Evolutionary conservation across 2,888 invertebrate species (phyloP), one percentile per base, ranked within the genome.

Genomic region (Odontocerum albicorne): DNA sequence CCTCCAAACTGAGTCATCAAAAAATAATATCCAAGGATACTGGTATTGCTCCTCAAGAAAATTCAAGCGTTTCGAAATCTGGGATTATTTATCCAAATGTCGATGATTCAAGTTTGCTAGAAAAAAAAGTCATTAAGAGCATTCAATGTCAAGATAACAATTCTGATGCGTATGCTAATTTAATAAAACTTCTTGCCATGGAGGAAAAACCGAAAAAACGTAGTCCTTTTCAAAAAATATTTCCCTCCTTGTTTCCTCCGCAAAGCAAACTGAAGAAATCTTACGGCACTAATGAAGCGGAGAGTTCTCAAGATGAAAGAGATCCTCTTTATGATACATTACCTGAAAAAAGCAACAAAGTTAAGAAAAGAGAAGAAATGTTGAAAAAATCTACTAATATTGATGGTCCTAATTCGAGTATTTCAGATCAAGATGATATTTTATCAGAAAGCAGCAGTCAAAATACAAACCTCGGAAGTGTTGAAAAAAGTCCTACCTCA

Each of bases 401-500:
- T n/a, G n/a, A n/a, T n/a, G n/a, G n/a, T n/a, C n/a, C n/a, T n/a
- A n/a, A n/a, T n/a, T n/a, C n/a, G n/a, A n/a, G n/a, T n/a, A n/a
- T n/a, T n/a, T n/a, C n/a, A n/a, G n/a, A n/a, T n/a, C n/a, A n/a
- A n/a, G n/a, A n/a, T n/a, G n/a, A n/a, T n/a, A n/a, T n/a, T n/a
- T n/a, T n/a, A n/a, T n/a, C n/a, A n/a, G n/a, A n/a, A n/a, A n/a
- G n/a, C n/a, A n/a, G n/a, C n/a, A n/a, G n/a, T 15, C 15, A 15
- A 15, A 15, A 7, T 27, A 15, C 27, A n/a, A 42, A 27, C 12
- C 21, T 4, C 13, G 42, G 27, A 6, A 49, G 35, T 67, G 16
- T 65, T 15, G 72, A 72, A 52, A 70, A 69, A 1, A 72, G 69
- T 57, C 46, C 52, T 1, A 69, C 70, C 50, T 68, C 68, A 10